Evolutionary conservation across 2,797 vertebrate species (phyloP).

Genomic region (Sparus aurata): DNA sequence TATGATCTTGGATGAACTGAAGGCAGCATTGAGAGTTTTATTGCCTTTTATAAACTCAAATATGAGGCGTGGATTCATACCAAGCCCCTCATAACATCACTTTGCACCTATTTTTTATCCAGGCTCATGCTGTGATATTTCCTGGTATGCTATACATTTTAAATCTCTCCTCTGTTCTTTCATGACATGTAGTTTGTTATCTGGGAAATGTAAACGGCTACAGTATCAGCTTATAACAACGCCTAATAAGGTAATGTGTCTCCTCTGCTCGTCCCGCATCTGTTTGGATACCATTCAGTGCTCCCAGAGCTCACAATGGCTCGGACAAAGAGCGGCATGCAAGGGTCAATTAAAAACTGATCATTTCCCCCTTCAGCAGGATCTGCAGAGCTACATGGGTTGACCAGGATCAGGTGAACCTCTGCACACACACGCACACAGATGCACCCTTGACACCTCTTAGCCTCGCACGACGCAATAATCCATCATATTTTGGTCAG

Average conservation of each 20-base stretch:
- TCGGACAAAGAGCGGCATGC: slow-evolving; percentile 33
- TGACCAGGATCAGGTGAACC: slow-evolving; percentile 21
- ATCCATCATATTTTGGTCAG: slow-evolving; percentile 44
- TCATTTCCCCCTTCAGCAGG: slow-evolving; percentile 40
- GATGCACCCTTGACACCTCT: slow-evolving; percentile 32
- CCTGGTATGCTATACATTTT: slow-evolving; percentile 32
- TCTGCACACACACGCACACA: too few relatives aligned
- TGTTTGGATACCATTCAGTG: slow-evolving; percentile 52
- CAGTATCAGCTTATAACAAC: slow-evolving; percentile 73
- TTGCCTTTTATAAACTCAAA: slow-evolving; percentile 31
- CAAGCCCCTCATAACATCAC: slow-evolving; percentile 25
- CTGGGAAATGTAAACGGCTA: slow-evolving; percentile 74
- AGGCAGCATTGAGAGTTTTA: slow-evolving; percentile 26
- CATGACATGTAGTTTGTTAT: slow-evolving; percentile 60
- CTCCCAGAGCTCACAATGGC: slow-evolving; percentile 41
- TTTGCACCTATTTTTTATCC: slow-evolving; percentile 30
- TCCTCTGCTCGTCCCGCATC: slow-evolving; percentile 47
- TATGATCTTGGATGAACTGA: slow-evolving; percentile 45
- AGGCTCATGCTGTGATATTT: slow-evolving; percentile 20
- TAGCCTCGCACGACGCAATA: slow-evolving; percentile 19
- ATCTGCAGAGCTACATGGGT: slow-evolving; percentile 45
- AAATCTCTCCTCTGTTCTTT: slow-evolving; percentile 38
- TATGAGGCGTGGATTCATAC: slow-evolving; percentile 26
- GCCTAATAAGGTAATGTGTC: slow-evolving; percentile 77
- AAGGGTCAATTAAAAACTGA: slow-evolving; percentile 47